Conservation (phyloP, 2,888 invertebrate species). For the Cephus pygmeus region DNA sequence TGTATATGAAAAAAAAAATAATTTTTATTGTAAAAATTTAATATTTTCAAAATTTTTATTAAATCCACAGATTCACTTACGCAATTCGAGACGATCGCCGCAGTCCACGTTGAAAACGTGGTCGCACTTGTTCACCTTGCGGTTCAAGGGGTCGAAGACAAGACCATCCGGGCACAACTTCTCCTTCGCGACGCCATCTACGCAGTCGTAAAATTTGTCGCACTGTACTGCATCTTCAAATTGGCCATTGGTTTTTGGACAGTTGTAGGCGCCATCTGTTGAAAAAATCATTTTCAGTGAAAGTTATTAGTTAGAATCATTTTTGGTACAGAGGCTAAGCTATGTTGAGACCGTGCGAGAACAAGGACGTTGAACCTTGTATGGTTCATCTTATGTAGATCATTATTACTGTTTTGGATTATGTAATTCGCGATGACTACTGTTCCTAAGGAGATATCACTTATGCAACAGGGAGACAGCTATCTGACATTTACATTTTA, state of each 20-base stretch:
- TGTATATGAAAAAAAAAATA: slow-evolving; percentile 55
- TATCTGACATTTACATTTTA: slow-evolving; percentile 63
- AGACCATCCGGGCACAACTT: slow-evolving; percentile 90
- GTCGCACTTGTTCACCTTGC: slow-evolving; percentile 91
- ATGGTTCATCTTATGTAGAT: neutral
- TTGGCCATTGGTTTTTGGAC: slow-evolving; percentile 84
- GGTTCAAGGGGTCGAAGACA: slow-evolving; percentile 86
- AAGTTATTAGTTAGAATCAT: neutral
- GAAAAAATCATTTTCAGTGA: slow-evolving; percentile 32
- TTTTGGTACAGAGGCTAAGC: neutral
- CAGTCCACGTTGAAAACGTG: slow-evolving; percentile 94
- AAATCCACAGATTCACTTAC: slow-evolving; percentile 72
- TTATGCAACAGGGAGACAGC: slow-evolving; percentile 51
- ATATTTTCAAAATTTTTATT: slow-evolving; percentile 17
- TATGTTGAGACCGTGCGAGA: neutral
- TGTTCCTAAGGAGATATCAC: slow-evolving; percentile 16
- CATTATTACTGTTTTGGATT: neutral
- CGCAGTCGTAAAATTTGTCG: slow-evolving; percentile 87
- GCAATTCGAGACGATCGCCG: slow-evolving; percentile 86
- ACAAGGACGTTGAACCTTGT: neutral
- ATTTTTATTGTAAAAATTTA: slow-evolving; percentile 6
- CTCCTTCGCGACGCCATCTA: slow-evolving; percentile 77
- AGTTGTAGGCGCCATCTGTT: slow-evolving; percentile 75
- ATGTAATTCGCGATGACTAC: slow-evolving; percentile 1
- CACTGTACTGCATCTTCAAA: slow-evolving; percentile 85